A percentile compares a stretch with the other conserved stretches of the same genome.
Evolutionary conservation across 1,140 invertebrate species (phyloP).

Genomic region (Gyrodactylus bullatarudis): DNA sequence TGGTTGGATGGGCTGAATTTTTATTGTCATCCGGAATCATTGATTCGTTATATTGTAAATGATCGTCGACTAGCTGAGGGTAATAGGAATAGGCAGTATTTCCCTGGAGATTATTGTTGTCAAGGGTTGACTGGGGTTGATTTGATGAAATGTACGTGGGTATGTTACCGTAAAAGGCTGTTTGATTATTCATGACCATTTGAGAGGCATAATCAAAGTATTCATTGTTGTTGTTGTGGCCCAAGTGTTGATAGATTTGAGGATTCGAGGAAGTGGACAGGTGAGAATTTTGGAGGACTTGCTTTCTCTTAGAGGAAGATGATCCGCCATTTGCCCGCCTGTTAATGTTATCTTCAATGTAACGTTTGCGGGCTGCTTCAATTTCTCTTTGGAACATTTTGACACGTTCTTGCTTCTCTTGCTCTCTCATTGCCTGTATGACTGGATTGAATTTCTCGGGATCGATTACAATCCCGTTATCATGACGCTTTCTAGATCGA

Average conservation of each 20-base stretch:
- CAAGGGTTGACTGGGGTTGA: too few relatives aligned
- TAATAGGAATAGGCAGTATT: too few relatives aligned
- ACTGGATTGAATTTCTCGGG: not conserved
- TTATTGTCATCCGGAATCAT: too few relatives aligned
- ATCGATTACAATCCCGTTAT: not conserved
- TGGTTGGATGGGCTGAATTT: too few relatives aligned
- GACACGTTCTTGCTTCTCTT: not conserved
- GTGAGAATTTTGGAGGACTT: too few relatives aligned
- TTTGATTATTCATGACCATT: not conserved
- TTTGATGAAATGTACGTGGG: too few relatives aligned
- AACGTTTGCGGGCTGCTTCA: not conserved
- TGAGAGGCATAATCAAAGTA: not conserved
- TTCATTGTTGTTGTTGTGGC: not conserved
- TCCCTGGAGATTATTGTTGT: too few relatives aligned
- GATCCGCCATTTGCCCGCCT: not conserved
- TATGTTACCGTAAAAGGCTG: not conserved
- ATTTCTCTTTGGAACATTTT: not conserved
- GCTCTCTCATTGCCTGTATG: not conserved
- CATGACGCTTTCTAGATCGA: not conserved
- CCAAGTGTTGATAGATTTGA: too few relatives aligned
- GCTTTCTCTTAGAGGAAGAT: not conserved
- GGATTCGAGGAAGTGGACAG: too few relatives aligned
- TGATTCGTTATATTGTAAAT: too few relatives aligned
- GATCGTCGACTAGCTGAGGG: too few relatives aligned
- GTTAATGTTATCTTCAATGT: not conserved